Evolutionary conservation across 1,140 invertebrate species (phyloP), one percentile per base, ranked within the genome.

Genomic region (Tribolium madens): DNA sequence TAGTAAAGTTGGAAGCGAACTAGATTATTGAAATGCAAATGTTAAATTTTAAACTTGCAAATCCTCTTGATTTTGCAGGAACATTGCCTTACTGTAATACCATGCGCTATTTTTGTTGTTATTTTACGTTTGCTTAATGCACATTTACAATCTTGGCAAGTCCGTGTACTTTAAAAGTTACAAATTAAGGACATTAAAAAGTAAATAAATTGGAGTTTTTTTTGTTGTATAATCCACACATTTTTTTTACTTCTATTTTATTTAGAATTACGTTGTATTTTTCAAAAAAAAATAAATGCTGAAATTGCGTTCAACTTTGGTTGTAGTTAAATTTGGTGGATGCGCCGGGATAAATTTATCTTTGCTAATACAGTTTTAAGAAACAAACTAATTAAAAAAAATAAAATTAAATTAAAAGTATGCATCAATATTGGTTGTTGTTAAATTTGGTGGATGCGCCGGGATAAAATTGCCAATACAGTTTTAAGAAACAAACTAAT

Each of bases 11-110:
- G 17, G 52, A 17, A n/a, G 17, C 52, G 17, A 57, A 57, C 52
- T n/a, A 57, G 52, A 57, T 57, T 57, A 57, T 21, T 57, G 52
- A 57, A 57, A 57, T 57, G 52, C 52, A 57, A 57, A 57, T 57
- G 52, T 57, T 42, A 42, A 57, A 17, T n/a, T 18, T 57, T 57
- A 57, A 57, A 57, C 13, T 57, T 57, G 52, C 52, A 57, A 57
- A 57, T 57, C 17, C 36, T 57, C 52, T 21, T 57, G 14, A 57
- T 21, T 57, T 10, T 21, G 10, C 52, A 17, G 15, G 18, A 57
- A 57, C 52, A 18, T 21, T 57, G 52, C 9, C 15, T 10, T 52
- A 52, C 50, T 2, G 2, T 31, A 31, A 31, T 17, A 52, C 7
- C 13, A 3, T 57, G 52, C n/a, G n/a, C 17, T 57, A 57, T 57